Percentiles rank a stretch among this genome's conserved stretches.
These are phyloP conservation scores for Hypanus sabinus DNA, from an alignment of 2,113 vertebrate species.

Conservation along the genomic window DNA sequence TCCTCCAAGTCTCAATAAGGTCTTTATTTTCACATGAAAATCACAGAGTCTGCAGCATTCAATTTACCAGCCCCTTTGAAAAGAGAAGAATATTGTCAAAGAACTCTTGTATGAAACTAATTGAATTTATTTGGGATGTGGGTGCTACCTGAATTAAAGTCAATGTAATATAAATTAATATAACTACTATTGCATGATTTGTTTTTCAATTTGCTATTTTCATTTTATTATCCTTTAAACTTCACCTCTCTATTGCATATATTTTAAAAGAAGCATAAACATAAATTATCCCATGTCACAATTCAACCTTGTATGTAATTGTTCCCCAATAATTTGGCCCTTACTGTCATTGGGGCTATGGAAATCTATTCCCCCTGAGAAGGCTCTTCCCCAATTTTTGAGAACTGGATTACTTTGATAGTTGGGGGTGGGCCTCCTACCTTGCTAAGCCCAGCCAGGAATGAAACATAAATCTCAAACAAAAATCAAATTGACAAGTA, in stretches of 20 bases:
- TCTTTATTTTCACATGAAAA: neutral
- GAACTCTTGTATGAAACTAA: neutral
- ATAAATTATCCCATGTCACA: neutral
- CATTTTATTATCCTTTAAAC: neutral
- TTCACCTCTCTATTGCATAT: neutral
- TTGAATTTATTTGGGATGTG: slow-evolving; percentile 4
- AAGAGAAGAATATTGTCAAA: neutral
- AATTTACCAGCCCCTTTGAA: neutral
- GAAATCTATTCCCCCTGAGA: neutral
- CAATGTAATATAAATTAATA: neutral
- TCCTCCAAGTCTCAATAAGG: neutral
- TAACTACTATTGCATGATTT: neutral
- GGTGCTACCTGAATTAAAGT: slow-evolving; percentile 1
- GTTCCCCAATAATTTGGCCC: neutral
- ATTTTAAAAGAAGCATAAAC: neutral
- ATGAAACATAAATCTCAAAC: no score
- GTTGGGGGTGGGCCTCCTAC: neutral
- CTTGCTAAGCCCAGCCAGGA: no score
- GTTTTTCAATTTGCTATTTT: no score
- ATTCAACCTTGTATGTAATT: neutral
- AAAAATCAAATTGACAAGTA: no score
- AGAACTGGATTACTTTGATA: neutral
- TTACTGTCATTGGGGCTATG: no score
- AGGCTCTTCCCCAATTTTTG: neutral
- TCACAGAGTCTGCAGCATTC: neutral